A percentile compares a stretch with the other conserved stretches of the same genome.
These are phyloP conservation scores for Pygocentrus nattereri DNA, from an alignment of 2,797 vertebrate genomes.

Conservation along the genomic window DNA sequence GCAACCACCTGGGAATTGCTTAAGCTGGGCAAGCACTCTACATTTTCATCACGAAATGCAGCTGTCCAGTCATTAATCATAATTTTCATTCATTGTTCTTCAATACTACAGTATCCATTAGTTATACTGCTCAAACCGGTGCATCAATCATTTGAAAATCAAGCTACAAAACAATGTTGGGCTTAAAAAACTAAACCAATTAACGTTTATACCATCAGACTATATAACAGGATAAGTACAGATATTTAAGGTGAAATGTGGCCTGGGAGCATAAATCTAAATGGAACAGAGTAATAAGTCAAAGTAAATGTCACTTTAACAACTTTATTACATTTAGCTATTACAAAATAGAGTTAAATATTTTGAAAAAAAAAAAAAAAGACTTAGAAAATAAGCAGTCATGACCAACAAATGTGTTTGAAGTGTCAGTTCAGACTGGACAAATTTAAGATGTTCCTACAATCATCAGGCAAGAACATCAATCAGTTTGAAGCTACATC, in stretches of 20 bases:
- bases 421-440: neutral
- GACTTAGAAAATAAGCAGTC: neutral
- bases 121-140: no score
- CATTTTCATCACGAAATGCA: no score
- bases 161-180: neutral
- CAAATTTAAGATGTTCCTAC: slow-evolving; percentile 7
- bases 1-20: no score
- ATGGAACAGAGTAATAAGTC: neutral
- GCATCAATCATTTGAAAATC: neutral
- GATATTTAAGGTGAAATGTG: neutral
- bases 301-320: slow-evolving; percentile 2
- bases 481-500: slow-evolving; percentile 6
- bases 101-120: no score
- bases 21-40: no score
- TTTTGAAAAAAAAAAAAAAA: slow-evolving; percentile 31
- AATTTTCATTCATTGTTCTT: no score
- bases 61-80: no score
- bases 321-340: slow-evolving; percentile 40
- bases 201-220: neutral
- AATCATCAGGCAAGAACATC: no score
- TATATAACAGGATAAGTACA: neutral
- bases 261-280: neutral
- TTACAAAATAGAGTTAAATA: slow-evolving; percentile 44
- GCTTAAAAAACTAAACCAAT: neutral
- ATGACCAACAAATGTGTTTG: neutral